phyloP scores from a whole-genome alignment of 2,797 vertebrate species.

The Peromyscus eremicus region DNA sequence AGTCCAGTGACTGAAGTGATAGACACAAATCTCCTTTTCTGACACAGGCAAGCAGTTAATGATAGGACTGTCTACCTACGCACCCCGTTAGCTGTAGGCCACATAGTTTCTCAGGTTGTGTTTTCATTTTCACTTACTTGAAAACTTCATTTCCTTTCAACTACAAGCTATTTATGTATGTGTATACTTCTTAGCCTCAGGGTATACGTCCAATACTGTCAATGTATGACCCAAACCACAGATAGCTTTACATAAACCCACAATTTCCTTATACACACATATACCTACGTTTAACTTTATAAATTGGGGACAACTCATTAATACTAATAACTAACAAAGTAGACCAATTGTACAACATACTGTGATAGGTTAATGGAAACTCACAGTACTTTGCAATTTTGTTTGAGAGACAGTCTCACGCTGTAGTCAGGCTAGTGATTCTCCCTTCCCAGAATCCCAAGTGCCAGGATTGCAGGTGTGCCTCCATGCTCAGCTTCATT shows the following conservation, averaged over 20 bases:
- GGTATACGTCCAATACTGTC: neutral
- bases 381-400: too few species aligned
- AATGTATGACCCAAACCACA: neutral
- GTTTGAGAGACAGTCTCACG: neutral
- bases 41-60: neutral
- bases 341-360: neutral
- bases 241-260: neutral
- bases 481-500: neutral
- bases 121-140: conserved; percentile 28
- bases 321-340: neutral
- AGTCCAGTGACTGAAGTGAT: neutral
- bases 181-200: neutral
- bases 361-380: neutral
- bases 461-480: too few species aligned
- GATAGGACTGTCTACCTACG: neutral
- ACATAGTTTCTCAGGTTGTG: neutral
- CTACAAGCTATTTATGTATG: neutral
- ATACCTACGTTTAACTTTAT: neutral
- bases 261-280: neutral
- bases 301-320: neutral
- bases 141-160: neutral
- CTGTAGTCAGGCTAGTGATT: neutral
- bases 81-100: neutral
- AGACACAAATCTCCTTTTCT: neutral
- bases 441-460: neutral